Base-by-base conservation (phyloP, 2,888 invertebrate species). In the Tholera decimalis region DNA sequence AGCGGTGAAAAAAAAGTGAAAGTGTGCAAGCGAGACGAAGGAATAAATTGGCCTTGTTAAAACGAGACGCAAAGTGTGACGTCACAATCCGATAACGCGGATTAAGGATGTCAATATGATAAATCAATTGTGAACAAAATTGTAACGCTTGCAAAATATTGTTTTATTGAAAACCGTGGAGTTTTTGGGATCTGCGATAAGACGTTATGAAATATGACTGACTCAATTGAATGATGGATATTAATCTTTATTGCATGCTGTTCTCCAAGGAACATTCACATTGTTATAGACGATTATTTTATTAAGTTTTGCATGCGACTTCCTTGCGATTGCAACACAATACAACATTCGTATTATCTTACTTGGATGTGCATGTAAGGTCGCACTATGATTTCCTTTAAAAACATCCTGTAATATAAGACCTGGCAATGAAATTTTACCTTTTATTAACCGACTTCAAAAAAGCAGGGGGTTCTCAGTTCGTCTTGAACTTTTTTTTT, bases 1-100 rank as follows among this genome's bases (percentile, higher is more conserved):
- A 94, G 93, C 90, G 86, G 88, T 86, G 86, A 90, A 92, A 93
- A 73, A 92, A 93, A 93, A 93, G 93, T 92, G 94, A 93, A 93
- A 94, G 94, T 86, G 89, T 59, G 82, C 86, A 83, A 92, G 84
- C 73, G 89, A 84, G 91, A 92, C 79, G 70, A 75, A 65, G 50
- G 28, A 62, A 66, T 56, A 64, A 77, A 66, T 65, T 66, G 64
- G 68, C 65, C 67, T 75, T 55, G 77, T 68, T 69, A 70, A 86
- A 92, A 82, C 80, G 83, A 83, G 88, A 88, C 79, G 68, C 80
- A 72, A 55, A 60, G 62, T 72, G 73, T 84, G 80, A 85, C 86
- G 85, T 87, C 87, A 89, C 75, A 69, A 75, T 68, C 53, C 69
- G 77, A 83, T 85, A 82, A 78, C 73, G 61, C 46, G 59, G 71